Evolutionary conservation across 2,888 invertebrate genomes (phyloP).

Genomic region (Tipula lateralis): DNA sequence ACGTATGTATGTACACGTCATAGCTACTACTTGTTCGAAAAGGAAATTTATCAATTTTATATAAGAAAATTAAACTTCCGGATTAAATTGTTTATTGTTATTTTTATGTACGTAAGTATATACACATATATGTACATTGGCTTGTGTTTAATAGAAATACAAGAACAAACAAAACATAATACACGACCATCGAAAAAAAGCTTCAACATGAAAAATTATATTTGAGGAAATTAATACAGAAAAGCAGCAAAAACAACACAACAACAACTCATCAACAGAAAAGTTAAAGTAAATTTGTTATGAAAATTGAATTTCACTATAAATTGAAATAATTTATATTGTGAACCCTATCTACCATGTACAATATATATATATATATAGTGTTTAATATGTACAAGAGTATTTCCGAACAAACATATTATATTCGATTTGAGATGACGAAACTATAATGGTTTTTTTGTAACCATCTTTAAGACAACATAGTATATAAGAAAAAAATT

Average conservation of each 20-base stretch:
- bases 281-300: neutral
- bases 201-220: neutral
- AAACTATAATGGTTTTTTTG: neutral
- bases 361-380: neutral
- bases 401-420: neutral
- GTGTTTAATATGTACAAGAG: neutral
- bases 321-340: neutral
- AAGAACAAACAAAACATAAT: neutral
- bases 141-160: neutral
- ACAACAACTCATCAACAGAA: too few species aligned
- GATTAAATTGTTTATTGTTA: neutral
- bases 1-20: neutral
- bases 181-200: neutral
- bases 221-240: neutral
- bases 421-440: neutral
- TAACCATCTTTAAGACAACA: neutral
- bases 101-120: too few species aligned
- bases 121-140: too few species aligned
- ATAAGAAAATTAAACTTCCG: slow-evolving; percentile 19
- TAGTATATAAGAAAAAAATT: neutral
- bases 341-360: neutral
- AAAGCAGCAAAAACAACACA: neutral
- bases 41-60: slow-evolving; percentile 19
- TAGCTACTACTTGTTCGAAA: neutral
- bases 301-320: neutral